These are phyloP conservation scores for Protobothrops mucrosquamatus DNA, from an alignment of 2,113 vertebrate genomes.

Conservation along the genomic window DNA sequence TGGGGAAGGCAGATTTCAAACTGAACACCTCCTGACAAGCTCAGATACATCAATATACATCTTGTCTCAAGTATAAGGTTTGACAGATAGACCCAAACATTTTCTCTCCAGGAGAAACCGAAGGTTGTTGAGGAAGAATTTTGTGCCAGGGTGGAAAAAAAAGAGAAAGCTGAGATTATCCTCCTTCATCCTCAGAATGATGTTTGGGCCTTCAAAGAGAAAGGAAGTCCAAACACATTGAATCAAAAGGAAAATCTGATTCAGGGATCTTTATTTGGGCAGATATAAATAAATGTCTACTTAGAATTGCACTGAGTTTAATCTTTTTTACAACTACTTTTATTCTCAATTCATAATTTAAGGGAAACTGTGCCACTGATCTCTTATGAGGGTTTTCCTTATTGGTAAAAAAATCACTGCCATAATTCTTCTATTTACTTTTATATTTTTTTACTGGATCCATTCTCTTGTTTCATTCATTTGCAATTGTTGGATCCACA, in stretches of 20 bases:
- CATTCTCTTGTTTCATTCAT: neutral
- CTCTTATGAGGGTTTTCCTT: neutral
- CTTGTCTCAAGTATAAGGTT: neutral
- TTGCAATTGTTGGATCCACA: neutral
- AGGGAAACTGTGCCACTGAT: neutral
- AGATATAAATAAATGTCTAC: neutral
- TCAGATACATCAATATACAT: neutral
- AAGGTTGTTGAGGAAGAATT: neutral
- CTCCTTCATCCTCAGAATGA: neutral
- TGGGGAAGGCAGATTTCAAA: neutral
- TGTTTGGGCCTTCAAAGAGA: neutral
- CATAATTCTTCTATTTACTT: neutral
- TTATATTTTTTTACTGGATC: neutral
- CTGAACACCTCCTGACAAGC: neutral
- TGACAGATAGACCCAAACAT: neutral
- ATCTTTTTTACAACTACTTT: neutral
- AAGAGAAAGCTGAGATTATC: neutral
- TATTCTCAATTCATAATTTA: neutral
- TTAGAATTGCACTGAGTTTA: neutral
- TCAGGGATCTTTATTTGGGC: neutral
- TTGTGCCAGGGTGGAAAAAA: neutral
- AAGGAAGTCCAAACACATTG: neutral
- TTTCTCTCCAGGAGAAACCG: neutral
- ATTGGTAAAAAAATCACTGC: neutral
- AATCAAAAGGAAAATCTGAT: neutral